Evolutionary conservation across 64 coral and sea anemone genomes (phyloP).

Genomic region (Pocillopora verrucosa): DNA sequence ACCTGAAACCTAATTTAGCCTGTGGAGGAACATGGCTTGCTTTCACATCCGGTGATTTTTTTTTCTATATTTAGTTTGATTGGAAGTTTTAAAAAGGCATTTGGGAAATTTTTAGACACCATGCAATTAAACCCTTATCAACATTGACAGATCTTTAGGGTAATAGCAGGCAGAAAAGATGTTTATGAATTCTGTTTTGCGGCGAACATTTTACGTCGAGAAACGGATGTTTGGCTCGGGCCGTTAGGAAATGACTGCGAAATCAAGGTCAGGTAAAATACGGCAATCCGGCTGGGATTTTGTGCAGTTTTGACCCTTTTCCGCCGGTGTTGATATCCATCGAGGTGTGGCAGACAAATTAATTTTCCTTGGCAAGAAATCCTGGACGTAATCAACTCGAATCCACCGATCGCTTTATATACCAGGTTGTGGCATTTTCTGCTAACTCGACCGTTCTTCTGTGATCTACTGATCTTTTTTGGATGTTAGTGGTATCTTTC

Average conservation of each 20-base stretch:
- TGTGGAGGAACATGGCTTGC: too few relatives aligned
- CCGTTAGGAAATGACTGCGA: background rate
- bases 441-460: background rate
- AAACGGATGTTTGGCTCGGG: background rate
- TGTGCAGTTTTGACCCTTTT: background rate
- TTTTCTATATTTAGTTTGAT: too few relatives aligned
- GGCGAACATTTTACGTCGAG: background rate
- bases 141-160: too few relatives aligned
- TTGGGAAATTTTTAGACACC: too few relatives aligned
- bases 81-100: too few relatives aligned
- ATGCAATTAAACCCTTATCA: too few relatives aligned
- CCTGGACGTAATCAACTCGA: background rate
- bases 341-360: background rate
- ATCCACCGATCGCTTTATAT: background rate
- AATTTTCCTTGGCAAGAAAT: conserved; percentile 7
- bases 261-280: background rate
- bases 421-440: background rate
- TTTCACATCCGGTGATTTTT: too few relatives aligned
- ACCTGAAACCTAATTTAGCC: too few relatives aligned
- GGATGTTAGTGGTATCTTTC: background rate
- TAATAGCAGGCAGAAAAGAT: too few relatives aligned
- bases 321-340: background rate
- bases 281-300: background rate
- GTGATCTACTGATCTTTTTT: background rate
- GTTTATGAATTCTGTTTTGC: background rate